Conservation (phyloP, 1,140 invertebrate genomes). For the Agrypnia vestita region DNA sequence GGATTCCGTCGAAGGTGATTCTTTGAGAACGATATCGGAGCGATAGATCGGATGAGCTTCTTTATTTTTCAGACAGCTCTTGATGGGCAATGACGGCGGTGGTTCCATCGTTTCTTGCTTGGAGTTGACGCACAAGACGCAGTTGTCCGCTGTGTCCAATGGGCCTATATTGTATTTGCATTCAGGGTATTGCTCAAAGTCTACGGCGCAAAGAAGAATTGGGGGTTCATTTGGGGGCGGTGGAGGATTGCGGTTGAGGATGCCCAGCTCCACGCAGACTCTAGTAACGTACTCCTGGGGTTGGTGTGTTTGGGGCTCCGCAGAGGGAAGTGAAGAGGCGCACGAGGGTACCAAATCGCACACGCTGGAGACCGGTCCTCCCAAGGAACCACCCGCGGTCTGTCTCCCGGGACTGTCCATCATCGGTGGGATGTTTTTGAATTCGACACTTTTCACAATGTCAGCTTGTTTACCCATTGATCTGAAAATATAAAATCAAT, state of each 20-base stretch:
- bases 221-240: constrained; percentile 62
- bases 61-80: constrained; percentile 70
- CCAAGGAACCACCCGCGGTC: constrained; percentile 62
- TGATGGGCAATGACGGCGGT: constrained; percentile 68
- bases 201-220: constrained; percentile 66
- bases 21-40: constrained; percentile 65
- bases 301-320: constrained; percentile 57
- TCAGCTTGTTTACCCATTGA: constrained; percentile 68
- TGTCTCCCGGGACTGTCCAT: constrained; percentile 63
- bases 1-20: constrained; percentile 65
- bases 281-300: constrained; percentile 66
- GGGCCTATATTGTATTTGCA: constrained; percentile 59
- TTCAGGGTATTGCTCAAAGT: constrained; percentile 67
- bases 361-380: constrained; percentile 64
- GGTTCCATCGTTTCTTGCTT: constrained; percentile 67
- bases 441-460: constrained; percentile 70
- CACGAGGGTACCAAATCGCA: constrained; percentile 69
- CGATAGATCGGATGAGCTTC: constrained; percentile 61
- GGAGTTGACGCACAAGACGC: constrained; percentile 68
- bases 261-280: constrained; percentile 67
- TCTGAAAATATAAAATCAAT: constrained; percentile 44
- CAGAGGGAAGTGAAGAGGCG: constrained; percentile 44
- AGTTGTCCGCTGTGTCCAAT: constrained; percentile 65
- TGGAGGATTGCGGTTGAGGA: constrained; percentile 62
- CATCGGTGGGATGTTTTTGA: constrained; percentile 63